Evolutionary conservation across 2,797 vertebrate species (phyloP).

Genomic region (Tadarida brasiliensis): DNA sequence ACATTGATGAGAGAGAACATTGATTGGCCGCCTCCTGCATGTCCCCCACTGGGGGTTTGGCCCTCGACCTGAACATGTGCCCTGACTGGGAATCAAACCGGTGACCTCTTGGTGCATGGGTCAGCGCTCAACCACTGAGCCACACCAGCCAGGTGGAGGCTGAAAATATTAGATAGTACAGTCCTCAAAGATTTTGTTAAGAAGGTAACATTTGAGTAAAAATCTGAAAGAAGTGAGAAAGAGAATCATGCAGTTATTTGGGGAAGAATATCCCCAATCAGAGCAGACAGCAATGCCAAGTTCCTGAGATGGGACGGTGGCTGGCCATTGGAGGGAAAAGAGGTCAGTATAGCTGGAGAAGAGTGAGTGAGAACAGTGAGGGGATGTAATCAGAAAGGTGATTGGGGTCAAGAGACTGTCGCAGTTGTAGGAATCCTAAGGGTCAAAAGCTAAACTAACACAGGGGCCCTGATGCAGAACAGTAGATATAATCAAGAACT

Average conservation of each 20-base stretch:
- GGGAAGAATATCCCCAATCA: neutral
- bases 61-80: too few relatives aligned
- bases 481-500: neutral
- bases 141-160: too few relatives aligned
- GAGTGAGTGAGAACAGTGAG: neutral
- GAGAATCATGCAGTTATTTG: neutral
- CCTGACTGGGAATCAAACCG: too few relatives aligned
- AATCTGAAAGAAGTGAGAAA: neutral
- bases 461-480: neutral
- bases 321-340: neutral
- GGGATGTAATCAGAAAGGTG: neutral
- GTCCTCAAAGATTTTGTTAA: neutral
- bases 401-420: neutral
- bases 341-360: neutral
- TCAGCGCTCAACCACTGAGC: too few relatives aligned
- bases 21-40: too few relatives aligned
- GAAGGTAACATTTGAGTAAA: neutral
- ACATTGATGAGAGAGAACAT: too few relatives aligned
- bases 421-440: neutral
- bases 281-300: neutral
- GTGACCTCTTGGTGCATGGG: too few relatives aligned
- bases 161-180: neutral
- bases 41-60: too few relatives aligned
- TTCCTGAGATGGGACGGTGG: neutral
- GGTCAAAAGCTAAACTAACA: neutral